Percentiles rank a stretch among this genome's conserved stretches.
phyloP scores from a whole-genome alignment of 2,888 invertebrate species.

The Lasioglossum pauxillum region DNA sequence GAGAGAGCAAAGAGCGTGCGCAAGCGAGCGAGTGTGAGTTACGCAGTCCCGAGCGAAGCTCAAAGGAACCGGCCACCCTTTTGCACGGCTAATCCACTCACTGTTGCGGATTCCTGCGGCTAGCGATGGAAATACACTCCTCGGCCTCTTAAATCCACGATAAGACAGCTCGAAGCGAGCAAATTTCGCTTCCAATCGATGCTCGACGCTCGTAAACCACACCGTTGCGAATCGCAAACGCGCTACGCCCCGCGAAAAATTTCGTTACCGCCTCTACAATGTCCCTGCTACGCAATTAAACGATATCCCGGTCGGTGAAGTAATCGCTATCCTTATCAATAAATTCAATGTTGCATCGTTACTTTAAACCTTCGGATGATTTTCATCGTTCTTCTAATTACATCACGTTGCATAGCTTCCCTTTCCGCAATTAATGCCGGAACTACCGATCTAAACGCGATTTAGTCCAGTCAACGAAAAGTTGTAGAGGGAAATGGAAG shows the following conservation, averaged over 20 bases:
- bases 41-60: constrained; percentile 53
- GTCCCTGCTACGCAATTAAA: not conserved
- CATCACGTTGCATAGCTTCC: not conserved
- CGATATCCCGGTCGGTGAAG: not conserved
- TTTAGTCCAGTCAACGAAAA: too few relatives aligned
- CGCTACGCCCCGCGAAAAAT: not conserved
- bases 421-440: not conserved
- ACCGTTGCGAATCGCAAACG: not conserved
- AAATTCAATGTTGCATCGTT: not conserved
- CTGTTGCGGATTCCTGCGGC: constrained; percentile 16
- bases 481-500: too few relatives aligned
- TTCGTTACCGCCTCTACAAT: not conserved
- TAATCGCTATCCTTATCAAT: not conserved
- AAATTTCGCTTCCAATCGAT: constrained; percentile 65
- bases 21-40: constrained; percentile 56
- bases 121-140: constrained; percentile 24
- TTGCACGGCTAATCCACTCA: constrained; percentile 28
- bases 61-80: constrained; percentile 67
- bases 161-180: constrained; percentile 28
- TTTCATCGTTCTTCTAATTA: not conserved
- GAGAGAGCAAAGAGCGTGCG: not conserved
- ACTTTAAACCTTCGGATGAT: not conserved
- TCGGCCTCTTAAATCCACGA: constrained; percentile 5
- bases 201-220: constrained; percentile 15
- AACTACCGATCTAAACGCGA: not conserved